phyloP scores from a whole-genome alignment of 2,888 invertebrate genomes.

The Noctua fimbriata region DNA sequence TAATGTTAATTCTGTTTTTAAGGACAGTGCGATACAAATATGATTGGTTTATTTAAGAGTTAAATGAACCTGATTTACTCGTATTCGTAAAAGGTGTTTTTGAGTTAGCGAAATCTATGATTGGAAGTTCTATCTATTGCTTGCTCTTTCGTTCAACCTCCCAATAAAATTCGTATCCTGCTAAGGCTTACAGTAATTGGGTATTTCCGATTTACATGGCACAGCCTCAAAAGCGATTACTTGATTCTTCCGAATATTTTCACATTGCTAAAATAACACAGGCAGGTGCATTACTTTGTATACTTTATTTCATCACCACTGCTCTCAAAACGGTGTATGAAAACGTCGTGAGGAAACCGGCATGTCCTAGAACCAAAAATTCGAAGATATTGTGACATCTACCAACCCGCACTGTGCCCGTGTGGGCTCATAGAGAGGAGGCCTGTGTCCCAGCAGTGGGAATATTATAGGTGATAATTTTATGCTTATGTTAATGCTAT shows the following conservation, averaged over 20 bases:
- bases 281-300: too few relatives aligned
- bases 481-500: too few relatives aligned
- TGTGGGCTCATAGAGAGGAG: too few relatives aligned
- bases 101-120: neutral
- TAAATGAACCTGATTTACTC: neutral
- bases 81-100: neutral
- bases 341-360: too few relatives aligned
- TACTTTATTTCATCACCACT: too few relatives aligned
- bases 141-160: neutral
- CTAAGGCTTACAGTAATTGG: neutral
- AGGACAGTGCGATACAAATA: neutral
- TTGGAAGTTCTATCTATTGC: neutral
- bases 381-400: too few relatives aligned
- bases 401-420: too few relatives aligned
- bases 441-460: too few relatives aligned
- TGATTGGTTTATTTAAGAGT: neutral
- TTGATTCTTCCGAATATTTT: neutral
- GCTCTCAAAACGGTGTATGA: too few relatives aligned
- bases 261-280: neutral
- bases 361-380: too few relatives aligned
- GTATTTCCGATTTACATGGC: neutral
- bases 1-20: conserved; percentile 1
- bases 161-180: neutral
- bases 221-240: neutral
- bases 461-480: too few relatives aligned